A percentile compares a stretch with the other conserved stretches of the same genome.
These are phyloP conservation scores for Caenorhabditis tropicalis DNA, from an alignment of 1,140 invertebrate species.

Conservation along the genomic window DNA sequence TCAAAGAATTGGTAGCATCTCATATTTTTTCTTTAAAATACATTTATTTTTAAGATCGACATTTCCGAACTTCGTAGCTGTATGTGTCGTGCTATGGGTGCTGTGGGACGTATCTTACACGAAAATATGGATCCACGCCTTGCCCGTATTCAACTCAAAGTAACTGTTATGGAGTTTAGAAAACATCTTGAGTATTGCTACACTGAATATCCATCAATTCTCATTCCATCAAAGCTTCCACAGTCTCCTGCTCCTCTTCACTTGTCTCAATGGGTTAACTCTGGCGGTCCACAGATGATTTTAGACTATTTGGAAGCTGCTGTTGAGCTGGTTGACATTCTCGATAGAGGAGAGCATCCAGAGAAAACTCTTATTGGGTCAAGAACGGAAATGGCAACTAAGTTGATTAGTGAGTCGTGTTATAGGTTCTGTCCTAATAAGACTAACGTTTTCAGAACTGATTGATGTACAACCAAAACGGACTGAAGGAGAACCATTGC, in stretches of 20 bases:
- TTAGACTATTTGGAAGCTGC: conserved; percentile 18
- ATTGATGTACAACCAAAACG: conserved; percentile 6
- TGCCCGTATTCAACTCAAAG: conserved; percentile 20
- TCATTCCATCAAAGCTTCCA: conserved; percentile 9
- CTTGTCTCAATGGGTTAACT: conserved; percentile 27
- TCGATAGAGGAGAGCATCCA: conserved; percentile 1
- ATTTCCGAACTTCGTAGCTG: conserved; percentile 13
- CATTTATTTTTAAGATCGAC: not conserved
- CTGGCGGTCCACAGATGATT: not conserved
- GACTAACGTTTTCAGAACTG: not conserved
- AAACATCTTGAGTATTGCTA: conserved; percentile 10
- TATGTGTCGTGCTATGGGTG: conserved; percentile 14
- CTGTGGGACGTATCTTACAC: not conserved
- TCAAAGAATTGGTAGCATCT: not conserved
- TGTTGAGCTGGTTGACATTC: conserved; percentile 4
- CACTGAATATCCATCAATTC: conserved; percentile 9
- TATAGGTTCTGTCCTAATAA: not conserved
- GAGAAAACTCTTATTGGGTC: not conserved
- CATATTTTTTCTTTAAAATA: too few relatives aligned
- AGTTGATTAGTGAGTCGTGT: not conserved
- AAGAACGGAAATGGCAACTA: conserved; percentile 7
- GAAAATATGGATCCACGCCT: conserved; percentile 19
- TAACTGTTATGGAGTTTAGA: not conserved
- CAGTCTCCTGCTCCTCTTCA: conserved; percentile 12
- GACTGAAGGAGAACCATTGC: not conserved